Conservation (phyloP, 2,888 invertebrate genomes). For the Cremastinae sp. region DNA sequence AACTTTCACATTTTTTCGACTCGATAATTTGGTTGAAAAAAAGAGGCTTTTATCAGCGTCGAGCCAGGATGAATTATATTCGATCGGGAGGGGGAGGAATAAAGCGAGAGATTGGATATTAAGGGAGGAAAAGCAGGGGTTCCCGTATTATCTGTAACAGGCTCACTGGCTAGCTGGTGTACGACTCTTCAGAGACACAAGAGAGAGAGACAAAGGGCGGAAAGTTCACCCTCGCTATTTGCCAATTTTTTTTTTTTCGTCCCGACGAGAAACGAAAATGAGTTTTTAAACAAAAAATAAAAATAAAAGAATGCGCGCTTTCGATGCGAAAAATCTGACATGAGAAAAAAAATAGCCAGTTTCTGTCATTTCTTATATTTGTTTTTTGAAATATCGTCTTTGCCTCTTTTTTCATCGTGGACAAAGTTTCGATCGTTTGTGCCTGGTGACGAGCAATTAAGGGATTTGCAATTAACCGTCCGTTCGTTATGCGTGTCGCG, state of each 20-base stretch:
- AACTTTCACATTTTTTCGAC: too few relatives aligned
- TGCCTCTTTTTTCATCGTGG: slow-evolving; percentile 8
- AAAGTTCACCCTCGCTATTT: neutral
- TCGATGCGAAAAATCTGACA: too few relatives aligned
- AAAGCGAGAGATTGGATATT: slow-evolving; percentile 61
- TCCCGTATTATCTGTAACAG: slow-evolving; percentile 45
- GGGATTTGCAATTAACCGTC: slow-evolving; percentile 65
- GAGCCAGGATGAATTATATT: slow-evolving; percentile 56
- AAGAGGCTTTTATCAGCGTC: slow-evolving; percentile 40
- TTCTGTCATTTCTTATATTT: slow-evolving; percentile 1
- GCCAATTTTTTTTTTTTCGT: too few relatives aligned
- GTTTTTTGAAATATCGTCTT: slow-evolving; percentile 16
- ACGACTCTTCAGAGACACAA: slow-evolving; percentile 4
- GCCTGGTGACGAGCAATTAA: slow-evolving; percentile 65
- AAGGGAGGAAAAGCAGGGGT: slow-evolving; percentile 43
- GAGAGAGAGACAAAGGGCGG: neutral
- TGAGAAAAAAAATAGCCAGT: slow-evolving; percentile 52
- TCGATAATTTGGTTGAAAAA: slow-evolving; percentile 33
- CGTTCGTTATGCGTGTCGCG: slow-evolving; percentile 76
- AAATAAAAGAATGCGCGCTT: too few relatives aligned
- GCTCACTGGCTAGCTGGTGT: slow-evolving; percentile 2
- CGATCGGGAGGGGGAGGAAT: slow-evolving; percentile 52
- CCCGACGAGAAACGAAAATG: too few relatives aligned
- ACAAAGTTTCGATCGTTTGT: slow-evolving; percentile 57
- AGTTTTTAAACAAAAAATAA: slow-evolving; percentile 51